phyloP scores from a whole-genome alignment of 2,888 invertebrate species.

The Dryobotodes eremita region DNA sequence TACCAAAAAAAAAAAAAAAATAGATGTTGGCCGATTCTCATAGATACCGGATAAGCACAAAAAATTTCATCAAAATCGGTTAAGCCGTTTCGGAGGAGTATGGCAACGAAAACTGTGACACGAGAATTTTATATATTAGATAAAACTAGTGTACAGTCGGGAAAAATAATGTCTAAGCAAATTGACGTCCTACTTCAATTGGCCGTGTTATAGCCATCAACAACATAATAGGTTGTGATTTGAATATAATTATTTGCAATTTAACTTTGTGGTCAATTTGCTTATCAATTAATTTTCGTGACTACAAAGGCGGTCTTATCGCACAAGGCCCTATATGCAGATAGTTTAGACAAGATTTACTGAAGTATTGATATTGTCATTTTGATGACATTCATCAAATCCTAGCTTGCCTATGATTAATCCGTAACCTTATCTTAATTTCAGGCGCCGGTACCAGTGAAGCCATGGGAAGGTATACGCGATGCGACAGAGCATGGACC shows the following conservation, averaged over 20 bases:
- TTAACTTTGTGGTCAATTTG: neutral
- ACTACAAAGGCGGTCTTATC: neutral
- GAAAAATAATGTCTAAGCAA: neutral
- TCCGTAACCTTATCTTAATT: slow-evolving; percentile 9
- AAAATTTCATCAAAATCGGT: too few relatives aligned
- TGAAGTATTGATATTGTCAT: neutral
- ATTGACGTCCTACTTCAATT: neutral
- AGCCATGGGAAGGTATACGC: slow-evolving; percentile 77
- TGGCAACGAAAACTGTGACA: too few relatives aligned
- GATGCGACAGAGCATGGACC: slow-evolving; percentile 80
- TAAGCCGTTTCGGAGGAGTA: too few relatives aligned
- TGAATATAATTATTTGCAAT: neutral
- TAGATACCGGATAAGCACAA: too few relatives aligned
- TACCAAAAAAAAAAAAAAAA: too few relatives aligned
- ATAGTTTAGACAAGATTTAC: neutral
- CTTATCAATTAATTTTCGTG: neutral
- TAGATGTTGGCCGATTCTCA: too few relatives aligned
- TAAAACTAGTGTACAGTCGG: neutral
- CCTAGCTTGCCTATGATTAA: neutral
- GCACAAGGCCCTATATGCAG: too few relatives aligned
- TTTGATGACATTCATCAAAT: neutral
- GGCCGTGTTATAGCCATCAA: neutral
- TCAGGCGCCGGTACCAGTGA: slow-evolving; percentile 79
- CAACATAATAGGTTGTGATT: neutral
- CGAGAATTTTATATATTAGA: too few relatives aligned